A percentile compares a stretch with the other conserved stretches of the same genome.
Conservation (phyloP, 92 coral and sea anemone species). For the Epizoanthus illoricatus region DNA sequence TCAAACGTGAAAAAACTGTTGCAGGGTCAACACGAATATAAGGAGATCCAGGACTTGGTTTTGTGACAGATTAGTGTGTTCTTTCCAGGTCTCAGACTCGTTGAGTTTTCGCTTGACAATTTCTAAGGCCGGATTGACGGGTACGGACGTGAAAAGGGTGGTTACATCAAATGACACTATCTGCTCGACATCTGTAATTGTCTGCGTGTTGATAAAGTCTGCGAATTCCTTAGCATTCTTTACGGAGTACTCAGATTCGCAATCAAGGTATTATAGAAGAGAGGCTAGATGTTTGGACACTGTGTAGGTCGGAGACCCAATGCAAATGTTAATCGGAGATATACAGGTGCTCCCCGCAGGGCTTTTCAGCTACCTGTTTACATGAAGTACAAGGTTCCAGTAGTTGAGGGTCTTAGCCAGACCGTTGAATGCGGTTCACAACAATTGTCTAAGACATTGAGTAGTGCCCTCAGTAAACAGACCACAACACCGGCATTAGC, state of each 20-base stretch:
- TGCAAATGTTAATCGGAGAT: conserved; percentile 37
- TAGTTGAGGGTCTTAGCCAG: no score
- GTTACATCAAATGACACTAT: conserved; percentile 19
- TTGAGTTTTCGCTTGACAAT: neutral
- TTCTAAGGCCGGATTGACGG: neutral
- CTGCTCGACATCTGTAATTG: neutral
- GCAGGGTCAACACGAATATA: neutral
- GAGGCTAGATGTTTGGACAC: conserved; percentile 19
- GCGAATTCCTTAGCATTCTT: conserved; percentile 35
- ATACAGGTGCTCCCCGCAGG: no score
- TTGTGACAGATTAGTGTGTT: neutral
- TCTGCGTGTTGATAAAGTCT: conserved; percentile 1
- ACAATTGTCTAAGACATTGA: no score
- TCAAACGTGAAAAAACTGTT: conserved; percentile 3
- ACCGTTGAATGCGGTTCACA: no score
- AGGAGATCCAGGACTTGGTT: neutral
- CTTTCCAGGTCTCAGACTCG: neutral
- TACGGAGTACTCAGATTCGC: neutral
- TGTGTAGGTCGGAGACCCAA: conserved; percentile 29
- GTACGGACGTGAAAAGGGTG: neutral
- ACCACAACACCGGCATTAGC: no score
- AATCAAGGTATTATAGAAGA: conserved; percentile 12
- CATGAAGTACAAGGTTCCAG: no score
- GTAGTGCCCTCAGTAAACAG: no score
- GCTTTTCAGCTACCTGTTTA: no score